Conservation (phyloP, 2,113 vertebrate genomes). For the Vanacampus margaritifer region DNA sequence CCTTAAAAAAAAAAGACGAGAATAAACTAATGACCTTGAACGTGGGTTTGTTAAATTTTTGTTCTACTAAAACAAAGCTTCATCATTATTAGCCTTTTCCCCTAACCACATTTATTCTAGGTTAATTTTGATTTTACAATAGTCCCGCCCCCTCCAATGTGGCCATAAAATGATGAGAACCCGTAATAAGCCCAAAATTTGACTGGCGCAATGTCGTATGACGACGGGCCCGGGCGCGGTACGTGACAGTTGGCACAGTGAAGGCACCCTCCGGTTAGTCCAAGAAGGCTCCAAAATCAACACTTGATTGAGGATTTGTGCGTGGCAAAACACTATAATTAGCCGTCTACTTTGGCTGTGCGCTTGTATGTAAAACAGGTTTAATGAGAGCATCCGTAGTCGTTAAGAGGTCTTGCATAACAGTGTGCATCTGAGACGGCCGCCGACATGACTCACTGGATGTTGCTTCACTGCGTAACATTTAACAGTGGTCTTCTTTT, state of each 20-base stretch:
- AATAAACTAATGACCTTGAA: too few species aligned
- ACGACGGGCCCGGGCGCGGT: too few species aligned
- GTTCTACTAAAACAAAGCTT: too few species aligned
- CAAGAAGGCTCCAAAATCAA: not conserved
- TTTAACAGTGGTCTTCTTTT: constrained; percentile 99
- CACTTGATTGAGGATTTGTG: not conserved
- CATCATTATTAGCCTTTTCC: too few species aligned
- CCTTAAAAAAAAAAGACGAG: too few species aligned
- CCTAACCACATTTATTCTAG: too few species aligned
- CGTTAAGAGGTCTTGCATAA: not conserved
- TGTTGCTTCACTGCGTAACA: constrained; percentile 87
- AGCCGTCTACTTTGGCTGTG: not conserved
- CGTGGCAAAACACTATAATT: not conserved
- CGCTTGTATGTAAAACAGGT: not conserved
- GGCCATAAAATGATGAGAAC: not conserved
- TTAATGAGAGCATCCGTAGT: not conserved
- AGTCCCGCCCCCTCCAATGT: not conserved
- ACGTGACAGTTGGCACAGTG: too few species aligned
- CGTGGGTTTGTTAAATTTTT: too few species aligned
- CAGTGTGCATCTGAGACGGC: constrained; percentile 44
- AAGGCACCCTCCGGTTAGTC: too few species aligned
- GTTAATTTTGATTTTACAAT: not conserved
- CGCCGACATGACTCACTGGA: constrained; percentile 73
- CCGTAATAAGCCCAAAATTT: too few species aligned
- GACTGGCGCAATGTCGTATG: too few species aligned